Base-by-base conservation (phyloP, 1,140 invertebrate genomes). In the Coboldia fuscipes region DNA sequence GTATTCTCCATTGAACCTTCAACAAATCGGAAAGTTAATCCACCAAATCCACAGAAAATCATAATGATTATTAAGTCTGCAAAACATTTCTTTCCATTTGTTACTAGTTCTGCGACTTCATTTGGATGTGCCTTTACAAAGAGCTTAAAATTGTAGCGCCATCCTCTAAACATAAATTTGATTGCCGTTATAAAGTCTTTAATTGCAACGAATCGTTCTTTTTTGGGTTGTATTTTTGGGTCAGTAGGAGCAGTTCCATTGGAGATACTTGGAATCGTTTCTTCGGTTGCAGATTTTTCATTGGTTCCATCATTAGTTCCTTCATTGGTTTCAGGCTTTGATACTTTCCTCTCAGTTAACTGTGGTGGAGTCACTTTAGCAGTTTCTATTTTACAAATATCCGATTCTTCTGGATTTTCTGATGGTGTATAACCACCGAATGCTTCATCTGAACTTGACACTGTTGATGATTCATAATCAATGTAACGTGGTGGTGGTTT, bases 1-100 rank as follows among this genome's bases (percentile, higher is more conserved):
- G 77, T 79, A 23, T 73, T 68, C 47, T 86, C 82, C 42, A 82
- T 79, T 5, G 70, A 66, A 4, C 81, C 80, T 45, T 85, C 82
- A 4, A 74, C 72, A 40, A 74, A 72, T 28, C 75, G 69, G 42
- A 85, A 84, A 26, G 79, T 53, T 3, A 83, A 58, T 1, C 72
- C 79, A 6, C 79, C 80, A 10, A 79, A 54, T n/a, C 79, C 79
- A 44, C 75, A 75, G 33, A 77, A 65, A 18, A 82, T 63, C 3
- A 79, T 56, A 2, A 79, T 50, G 10, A 80, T 39, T 4, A 80
- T 47, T 3, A 75, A 43, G 41, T 75, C 66, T 29, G 61, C 62
- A 22, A 78, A 46, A 50, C 79, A 82, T 34, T 61, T 59, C 43
- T 77, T 79, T 4, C 68, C n/a, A n/a, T n/a, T n/a, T n/a, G n/a